phyloP scores from a whole-genome alignment of 2,797 vertebrate species.

The Coregonus sp. region DNA sequence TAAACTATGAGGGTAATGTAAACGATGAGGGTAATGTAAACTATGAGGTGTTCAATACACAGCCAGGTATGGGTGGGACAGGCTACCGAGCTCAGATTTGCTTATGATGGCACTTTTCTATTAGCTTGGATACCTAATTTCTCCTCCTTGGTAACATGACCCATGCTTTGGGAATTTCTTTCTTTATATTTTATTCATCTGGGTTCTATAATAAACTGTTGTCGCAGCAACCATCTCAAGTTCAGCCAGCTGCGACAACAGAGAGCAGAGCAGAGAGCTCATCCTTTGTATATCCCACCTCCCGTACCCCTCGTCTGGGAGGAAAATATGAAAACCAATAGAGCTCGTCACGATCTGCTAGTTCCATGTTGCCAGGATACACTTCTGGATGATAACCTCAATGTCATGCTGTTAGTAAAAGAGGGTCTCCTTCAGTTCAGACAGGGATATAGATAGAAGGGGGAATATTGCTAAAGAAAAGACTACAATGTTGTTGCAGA shows the following conservation, averaged over 20 bases:
- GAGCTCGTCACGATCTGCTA: slow-evolving; percentile 64
- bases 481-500: slow-evolving; percentile 61
- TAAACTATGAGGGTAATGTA: neutral
- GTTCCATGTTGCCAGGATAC: slow-evolving; percentile 64
- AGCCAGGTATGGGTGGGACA: neutral
- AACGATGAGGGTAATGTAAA: neutral
- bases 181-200: neutral
- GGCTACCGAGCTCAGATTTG: neutral
- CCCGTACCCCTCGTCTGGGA: slow-evolving; percentile 36
- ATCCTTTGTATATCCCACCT: slow-evolving; percentile 48
- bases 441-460: neutral
- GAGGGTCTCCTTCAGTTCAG: slow-evolving; percentile 51
- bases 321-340: slow-evolving; percentile 11
- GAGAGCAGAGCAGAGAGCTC: slow-evolving; percentile 51
- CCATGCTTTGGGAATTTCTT: slow-evolving; percentile 7
- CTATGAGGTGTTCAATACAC: neutral
- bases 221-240: slow-evolving; percentile 56
- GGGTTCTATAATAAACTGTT: slow-evolving; percentile 44
- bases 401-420: slow-evolving; percentile 48
- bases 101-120: neutral
- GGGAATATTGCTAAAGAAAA: slow-evolving; percentile 40
- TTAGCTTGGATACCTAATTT: neutral
- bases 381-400: slow-evolving; percentile 54
- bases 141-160: slow-evolving; percentile 5
- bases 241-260: slow-evolving; percentile 54